Percentiles rank a stretch among this genome's conserved stretches.
Conservation (phyloP, 2,888 invertebrate genomes). For the Clitarchus hookeri region DNA sequence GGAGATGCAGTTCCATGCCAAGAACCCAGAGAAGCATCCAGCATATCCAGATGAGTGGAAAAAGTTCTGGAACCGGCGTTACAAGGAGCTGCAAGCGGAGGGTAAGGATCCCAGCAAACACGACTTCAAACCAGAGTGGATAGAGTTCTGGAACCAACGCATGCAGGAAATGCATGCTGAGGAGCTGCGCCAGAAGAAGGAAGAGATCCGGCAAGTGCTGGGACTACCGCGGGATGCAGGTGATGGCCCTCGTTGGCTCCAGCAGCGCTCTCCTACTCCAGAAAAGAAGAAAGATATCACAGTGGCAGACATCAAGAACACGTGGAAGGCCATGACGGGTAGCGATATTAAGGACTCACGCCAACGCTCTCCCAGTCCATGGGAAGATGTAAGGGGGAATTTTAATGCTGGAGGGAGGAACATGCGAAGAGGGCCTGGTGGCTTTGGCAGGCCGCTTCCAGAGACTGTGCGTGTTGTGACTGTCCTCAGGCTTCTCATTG, state of each 20-base stretch:
- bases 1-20: conserved; percentile 73
- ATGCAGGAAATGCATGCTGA: conserved; percentile 78
- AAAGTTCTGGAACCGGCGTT: conserved; percentile 83
- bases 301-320: conserved; percentile 46
- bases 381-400: conserved; percentile 50
- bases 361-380: conserved; percentile 53
- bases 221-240: conserved; percentile 56
- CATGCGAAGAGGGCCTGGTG: not conserved
- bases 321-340: conserved; percentile 47
- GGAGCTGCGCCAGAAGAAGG: conserved; percentile 67
- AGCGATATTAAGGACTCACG: conserved; percentile 46
- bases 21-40: conserved; percentile 87
- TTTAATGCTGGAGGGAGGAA: conserved; percentile 34
- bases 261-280: conserved; percentile 38
- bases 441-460: conserved; percentile 54
- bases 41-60: conserved; percentile 90
- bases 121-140: conserved; percentile 91
- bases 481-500: conserved; percentile 75
- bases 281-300: conserved; percentile 48
- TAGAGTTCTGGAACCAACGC: conserved; percentile 79
- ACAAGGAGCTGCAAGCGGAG: conserved; percentile 75
- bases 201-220: conserved; percentile 68
- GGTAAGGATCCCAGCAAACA: conserved; percentile 77
- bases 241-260: not conserved
- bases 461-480: conserved; percentile 59